Base-by-base conservation (phyloP, 1,140 invertebrate species). In the Steinernema feltiae region DNA sequence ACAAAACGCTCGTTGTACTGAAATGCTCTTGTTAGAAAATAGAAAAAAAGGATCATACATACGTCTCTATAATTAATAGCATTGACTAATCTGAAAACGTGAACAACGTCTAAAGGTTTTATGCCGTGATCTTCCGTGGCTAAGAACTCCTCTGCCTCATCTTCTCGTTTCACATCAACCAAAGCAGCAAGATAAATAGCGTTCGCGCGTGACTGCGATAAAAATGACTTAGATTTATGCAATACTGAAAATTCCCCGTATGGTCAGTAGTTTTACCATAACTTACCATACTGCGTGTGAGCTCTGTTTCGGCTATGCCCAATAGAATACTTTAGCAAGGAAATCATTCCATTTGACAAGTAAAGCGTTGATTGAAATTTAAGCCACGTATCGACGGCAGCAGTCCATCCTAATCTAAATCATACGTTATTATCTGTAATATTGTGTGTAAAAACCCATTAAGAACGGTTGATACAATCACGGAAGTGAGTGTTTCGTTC, bases 401-500 rank as follows among this genome's bases (percentile, higher is more conserved):
- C 32, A 29, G 53, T 69, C 77, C 77, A 78, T 12, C 77, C 77
- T 18, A 79, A 35, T 15, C 77, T 76, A 69, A 30, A 73, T 35
- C n/a, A 1, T 46, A 21, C 24, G 21, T 24, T 15, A 0, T 70
- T 72, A 30, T 18, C 7, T 12, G 74, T 72, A 1, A n/a, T 24
- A 1, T 32, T 21, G 30, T 73, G 30, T 21, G 18, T 53, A 72
- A 77, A 21, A 41, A 78, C 76, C 21, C 29, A 18, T 71, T 78
- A 12, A 80, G 30, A 3, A 78, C 77, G 18, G 24, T 63, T 30
- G 21, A 2, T 31, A 78, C 29, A 27, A 78, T 72, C 41, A 32
- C 41, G 0, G 74, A 63, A 32, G 76, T 78, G n/a, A 79, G 21
- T 17, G 48, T 78, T 63, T 78, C 77, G 41, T 80, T 78, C 21